phyloP scores from a whole-genome alignment of 2,797 vertebrate genomes.

The Betta splendens region DNA sequence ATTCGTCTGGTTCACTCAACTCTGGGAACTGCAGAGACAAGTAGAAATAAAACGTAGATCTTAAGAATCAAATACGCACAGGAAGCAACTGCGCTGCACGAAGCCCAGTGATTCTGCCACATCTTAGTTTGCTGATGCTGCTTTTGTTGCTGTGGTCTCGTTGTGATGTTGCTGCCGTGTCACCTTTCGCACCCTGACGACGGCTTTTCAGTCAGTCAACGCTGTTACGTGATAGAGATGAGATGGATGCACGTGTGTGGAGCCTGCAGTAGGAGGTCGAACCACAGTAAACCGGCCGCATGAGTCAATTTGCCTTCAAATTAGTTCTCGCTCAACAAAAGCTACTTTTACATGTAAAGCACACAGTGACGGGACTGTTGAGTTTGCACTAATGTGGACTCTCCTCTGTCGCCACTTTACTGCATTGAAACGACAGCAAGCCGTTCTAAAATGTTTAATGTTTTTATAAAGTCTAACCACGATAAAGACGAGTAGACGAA shows the following conservation, averaged over 20 bases:
- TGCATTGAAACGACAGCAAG: not conserved
- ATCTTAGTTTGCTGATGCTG: no score
- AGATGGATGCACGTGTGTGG: not conserved
- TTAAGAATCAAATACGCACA: no score
- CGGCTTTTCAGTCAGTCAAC: no score
- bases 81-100: no score
- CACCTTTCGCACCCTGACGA: no score
- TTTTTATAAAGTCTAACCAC: slow-evolving; percentile 46
- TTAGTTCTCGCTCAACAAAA: slow-evolving; percentile 9
- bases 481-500: slow-evolving; percentile 10
- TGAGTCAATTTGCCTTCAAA: slow-evolving; percentile 20
- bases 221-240: no score
- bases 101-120: no score
- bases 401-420: slow-evolving; percentile 3
- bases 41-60: slow-evolving; percentile 11
- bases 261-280: slow-evolving; percentile 5
- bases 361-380: slow-evolving; percentile 39
- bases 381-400: slow-evolving; percentile 53
- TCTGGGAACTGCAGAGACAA: slow-evolving; percentile 13
- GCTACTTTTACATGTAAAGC: slow-evolving; percentile 19
- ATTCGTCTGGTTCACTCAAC: slow-evolving; percentile 16
- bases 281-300: no score
- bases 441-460: slow-evolving; percentile 13
- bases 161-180: no score
- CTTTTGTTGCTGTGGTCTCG: no score